A percentile compares a stretch with the other conserved stretches of the same genome.
These are phyloP conservation scores for Mus spretus DNA, from an alignment of 2,797 vertebrate genomes.

Conservation along the genomic window DNA sequence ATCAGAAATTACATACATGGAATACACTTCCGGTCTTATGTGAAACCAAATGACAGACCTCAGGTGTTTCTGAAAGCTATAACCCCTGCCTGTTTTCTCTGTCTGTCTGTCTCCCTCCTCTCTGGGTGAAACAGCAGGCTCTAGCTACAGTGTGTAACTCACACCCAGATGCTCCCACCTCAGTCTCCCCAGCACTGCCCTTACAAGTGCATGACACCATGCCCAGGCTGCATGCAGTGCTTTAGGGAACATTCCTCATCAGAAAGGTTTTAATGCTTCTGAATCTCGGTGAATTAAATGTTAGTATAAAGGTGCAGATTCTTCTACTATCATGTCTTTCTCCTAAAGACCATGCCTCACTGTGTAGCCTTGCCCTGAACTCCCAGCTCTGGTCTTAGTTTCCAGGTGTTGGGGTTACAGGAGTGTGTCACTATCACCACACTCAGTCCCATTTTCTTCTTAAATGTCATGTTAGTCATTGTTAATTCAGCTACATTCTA, in stretches of 20 bases:
- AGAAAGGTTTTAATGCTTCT: conserved; percentile 19
- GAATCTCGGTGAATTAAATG: conserved; percentile 43
- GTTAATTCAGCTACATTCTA: conserved; percentile 24
- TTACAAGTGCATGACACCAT: background rate
- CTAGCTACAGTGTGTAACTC: background rate
- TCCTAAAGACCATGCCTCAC: background rate
- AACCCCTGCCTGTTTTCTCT: background rate
- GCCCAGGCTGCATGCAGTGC: background rate
- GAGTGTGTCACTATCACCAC: background rate
- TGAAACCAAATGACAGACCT: conserved; percentile 51
- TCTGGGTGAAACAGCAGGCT: background rate
- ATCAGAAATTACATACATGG: conserved; percentile 61
- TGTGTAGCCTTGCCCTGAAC: background rate
- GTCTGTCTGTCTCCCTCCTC: background rate
- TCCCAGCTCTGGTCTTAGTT: background rate
- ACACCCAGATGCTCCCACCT: background rate
- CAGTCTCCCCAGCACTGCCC: background rate
- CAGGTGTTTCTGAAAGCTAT: conserved; percentile 29
- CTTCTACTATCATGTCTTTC: background rate
- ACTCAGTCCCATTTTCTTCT: background rate
- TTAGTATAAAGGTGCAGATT: conserved; percentile 19
- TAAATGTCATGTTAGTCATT: conserved; percentile 62
- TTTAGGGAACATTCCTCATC: conserved; percentile 51
- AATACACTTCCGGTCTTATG: conserved; percentile 51
- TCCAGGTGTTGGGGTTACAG: background rate